Conservation (phyloP, 2,113 vertebrate genomes). For the Anolis sagrei region DNA sequence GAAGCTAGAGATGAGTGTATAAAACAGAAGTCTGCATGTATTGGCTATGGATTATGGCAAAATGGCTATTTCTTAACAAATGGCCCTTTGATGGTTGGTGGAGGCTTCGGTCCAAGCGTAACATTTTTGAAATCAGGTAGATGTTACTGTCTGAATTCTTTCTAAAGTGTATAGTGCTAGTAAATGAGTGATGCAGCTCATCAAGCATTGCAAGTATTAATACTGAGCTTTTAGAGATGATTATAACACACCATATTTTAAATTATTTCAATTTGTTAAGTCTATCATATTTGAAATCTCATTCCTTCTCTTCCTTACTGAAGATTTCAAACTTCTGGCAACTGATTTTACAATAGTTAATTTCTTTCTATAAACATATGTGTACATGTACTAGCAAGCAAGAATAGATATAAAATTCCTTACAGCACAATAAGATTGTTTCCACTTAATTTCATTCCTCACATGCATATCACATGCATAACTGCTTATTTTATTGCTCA, state of each 20-base stretch:
- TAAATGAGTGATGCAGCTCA: constrained; percentile 5
- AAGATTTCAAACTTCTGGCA: constrained; percentile 7
- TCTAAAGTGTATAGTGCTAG: background rate
- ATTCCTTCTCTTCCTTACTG: constrained; percentile 48
- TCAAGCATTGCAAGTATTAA: background rate
- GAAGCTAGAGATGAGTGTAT: background rate
- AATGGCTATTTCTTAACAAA: background rate
- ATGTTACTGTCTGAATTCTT: background rate
- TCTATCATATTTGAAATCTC: background rate
- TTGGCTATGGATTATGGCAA: background rate
- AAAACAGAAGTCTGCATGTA: fast-evolving
- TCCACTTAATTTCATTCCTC: background rate
- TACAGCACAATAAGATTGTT: background rate
- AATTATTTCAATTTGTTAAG: constrained; percentile 23
- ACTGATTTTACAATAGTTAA: background rate
- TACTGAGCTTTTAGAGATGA: background rate
- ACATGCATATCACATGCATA: background rate
- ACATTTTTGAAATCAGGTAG: constrained; percentile 23
- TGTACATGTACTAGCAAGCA: background rate
- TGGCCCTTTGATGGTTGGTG: background rate
- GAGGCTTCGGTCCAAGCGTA: background rate
- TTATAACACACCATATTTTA: constrained; percentile 8
- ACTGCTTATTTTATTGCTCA: background rate
- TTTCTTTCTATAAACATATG: background rate
- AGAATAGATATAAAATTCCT: background rate